Conservation (phyloP, 2,113 vertebrate genomes). For the Lepisosteus oculatus region DNA sequence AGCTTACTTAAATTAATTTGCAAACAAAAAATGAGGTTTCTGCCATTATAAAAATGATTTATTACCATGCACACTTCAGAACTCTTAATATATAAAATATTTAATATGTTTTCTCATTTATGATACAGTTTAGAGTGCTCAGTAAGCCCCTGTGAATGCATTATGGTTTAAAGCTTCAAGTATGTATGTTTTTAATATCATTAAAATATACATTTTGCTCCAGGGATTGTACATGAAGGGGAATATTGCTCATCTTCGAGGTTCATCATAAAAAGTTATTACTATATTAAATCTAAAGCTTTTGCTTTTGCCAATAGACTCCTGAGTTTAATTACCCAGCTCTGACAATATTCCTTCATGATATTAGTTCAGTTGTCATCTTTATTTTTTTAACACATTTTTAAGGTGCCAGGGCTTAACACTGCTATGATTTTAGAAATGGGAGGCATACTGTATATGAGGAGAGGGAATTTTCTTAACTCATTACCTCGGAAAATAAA, state of each 20-base stretch:
- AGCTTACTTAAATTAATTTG: constrained; percentile 3
- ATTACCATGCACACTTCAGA: constrained; percentile 15
- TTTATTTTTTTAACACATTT: no score
- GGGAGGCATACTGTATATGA: no score
- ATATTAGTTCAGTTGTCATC: neutral
- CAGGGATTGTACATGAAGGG: constrained; percentile 8
- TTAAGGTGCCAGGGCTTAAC: no score
- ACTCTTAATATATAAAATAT: constrained; percentile 13
- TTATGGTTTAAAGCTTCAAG: constrained; percentile 15
- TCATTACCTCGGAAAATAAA: no score
- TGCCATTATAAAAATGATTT: constrained; percentile 21
- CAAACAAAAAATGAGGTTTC: constrained; percentile 8
- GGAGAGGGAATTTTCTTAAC: no score
- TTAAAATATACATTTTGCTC: constrained; percentile 19
- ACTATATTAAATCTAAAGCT: constrained; percentile 13
- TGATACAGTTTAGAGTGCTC: constrained; percentile 13
- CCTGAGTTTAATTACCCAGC: constrained; percentile 6
- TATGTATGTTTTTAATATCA: constrained; percentile 9
- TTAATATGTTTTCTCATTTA: constrained; percentile 15
- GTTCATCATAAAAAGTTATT: constrained; percentile 13
- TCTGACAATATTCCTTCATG: neutral
- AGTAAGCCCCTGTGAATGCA: constrained; percentile 15
- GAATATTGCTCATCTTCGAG: constrained; percentile 2
- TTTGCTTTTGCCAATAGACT: constrained; percentile 5
- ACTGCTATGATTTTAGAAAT: no score